Conservation (phyloP, 2,113 vertebrate species). For the Perccottus glenii region DNA sequence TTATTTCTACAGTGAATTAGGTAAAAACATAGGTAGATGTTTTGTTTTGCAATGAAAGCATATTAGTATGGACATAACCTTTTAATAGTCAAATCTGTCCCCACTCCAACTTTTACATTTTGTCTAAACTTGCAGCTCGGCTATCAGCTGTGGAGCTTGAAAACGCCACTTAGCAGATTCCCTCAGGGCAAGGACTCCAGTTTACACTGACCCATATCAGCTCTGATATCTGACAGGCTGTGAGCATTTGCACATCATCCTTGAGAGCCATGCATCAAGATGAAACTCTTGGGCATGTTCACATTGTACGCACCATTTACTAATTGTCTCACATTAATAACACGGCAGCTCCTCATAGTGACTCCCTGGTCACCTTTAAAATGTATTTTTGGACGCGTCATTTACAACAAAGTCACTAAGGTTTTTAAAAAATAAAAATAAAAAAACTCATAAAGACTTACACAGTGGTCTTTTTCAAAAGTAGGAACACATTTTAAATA, state of each 20-base stretch:
- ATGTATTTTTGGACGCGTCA: background rate
- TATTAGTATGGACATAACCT: background rate
- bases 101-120: constrained; percentile 43
- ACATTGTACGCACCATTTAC: background rate
- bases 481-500: constrained; percentile 13
- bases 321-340: constrained; percentile 4
- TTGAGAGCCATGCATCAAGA: constrained; percentile 11
- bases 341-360: background rate
- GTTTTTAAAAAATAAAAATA: background rate
- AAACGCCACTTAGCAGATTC: constrained; percentile 64
- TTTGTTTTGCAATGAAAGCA: too few relatives aligned
- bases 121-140: constrained; percentile 48
- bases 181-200: constrained; percentile 60
- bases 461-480: constrained; percentile 16
- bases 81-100: constrained; percentile 33
- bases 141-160: constrained; percentile 55
- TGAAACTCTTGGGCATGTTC: constrained; percentile 10
- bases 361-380: background rate
- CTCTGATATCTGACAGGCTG: constrained; percentile 50
- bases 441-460: background rate
- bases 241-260: constrained; percentile 62
- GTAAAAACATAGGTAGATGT: too few relatives aligned
- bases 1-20: too few relatives aligned
- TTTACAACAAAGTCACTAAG: background rate
- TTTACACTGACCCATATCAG: constrained; percentile 54